Base-by-base conservation (phyloP, 2,888 invertebrate species). In the Nineta flava region DNA sequence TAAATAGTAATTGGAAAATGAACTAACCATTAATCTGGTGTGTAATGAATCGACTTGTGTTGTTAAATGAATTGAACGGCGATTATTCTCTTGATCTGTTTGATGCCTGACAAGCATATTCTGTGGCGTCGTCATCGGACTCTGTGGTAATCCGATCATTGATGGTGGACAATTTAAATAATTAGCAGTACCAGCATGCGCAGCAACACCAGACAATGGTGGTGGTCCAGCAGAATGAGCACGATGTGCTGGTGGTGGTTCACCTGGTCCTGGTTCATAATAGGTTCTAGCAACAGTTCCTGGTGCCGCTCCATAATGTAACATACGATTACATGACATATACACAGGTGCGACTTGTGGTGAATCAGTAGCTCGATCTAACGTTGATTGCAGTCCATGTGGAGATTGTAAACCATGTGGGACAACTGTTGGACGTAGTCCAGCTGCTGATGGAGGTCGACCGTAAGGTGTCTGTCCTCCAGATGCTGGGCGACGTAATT, bases 1-100 rank as follows among this genome's bases (percentile, higher is more conserved):
- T 19, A 19, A 19, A 19, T n/a, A 19, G 5, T 19, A 19, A 4
- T 19, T 19, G 19, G n/a, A 4, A 5, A 19, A 19, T 2, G 7
- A 3, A 26, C 26, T 7, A 26, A 82, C 82, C 72, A 79, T 71
- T 7, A 91, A 71, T 49, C 91, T 66, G 73, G 83, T 86, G 56
- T 87, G 76, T 56, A 90, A 70, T 49, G 86, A 83, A 67, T 90
- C 88, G 6, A 84, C 85, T 63, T 87, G 87, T 57, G 68, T 65
- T 60, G 60, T 59, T 55, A 64, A 57, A 56, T 58, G 59, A 51
- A 63, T 62, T 55, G 61, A 59, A 58, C 60, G 9, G 16, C 16
- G 15, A 32, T 15, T 7, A 43, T 31, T 52, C 53, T 59, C 59
- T 57, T 53, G 59, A 57, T 49, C 58, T 57, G 9, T 57, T 55